Base-by-base conservation (phyloP, 2,888 invertebrate species). In the Psococerastis gibbosa region DNA sequence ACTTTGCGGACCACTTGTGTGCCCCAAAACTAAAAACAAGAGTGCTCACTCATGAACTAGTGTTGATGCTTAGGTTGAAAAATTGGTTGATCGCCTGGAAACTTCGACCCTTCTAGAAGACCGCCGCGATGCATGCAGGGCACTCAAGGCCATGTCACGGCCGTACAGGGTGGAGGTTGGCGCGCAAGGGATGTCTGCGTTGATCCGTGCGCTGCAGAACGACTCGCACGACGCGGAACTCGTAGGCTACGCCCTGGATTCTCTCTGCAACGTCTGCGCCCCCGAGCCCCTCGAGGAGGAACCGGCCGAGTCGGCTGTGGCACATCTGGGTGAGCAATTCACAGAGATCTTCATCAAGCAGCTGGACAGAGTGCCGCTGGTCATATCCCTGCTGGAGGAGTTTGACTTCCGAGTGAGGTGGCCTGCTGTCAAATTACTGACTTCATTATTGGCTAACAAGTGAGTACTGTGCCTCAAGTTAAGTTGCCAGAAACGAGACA, bases 301-400 rank as follows among this genome's bases (percentile, higher is more conserved):
- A 60, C 49, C 50, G 42, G 53, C 53, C 53, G 62, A 58, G n/a
- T 55, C 59, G 2, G 52, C 55, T 27, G 50, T 56, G 11, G 55
- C 52, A 44, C 81, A 82, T 58, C 75, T 89, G 20, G 89, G 91
- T 1, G 84, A 84, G 57, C 88, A 89, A 56, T 97, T 95, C 60
- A 92, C 95, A 0, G 95, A 95, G 65, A 94, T 95, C 72, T 94
- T 92, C 60, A 81, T 92, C 23, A 95, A 95, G 61, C 78, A 79
- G 53, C 65, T 75, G 16, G 84, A 89, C 51, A 88, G 87, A 60
- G 78, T 94, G 8, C 71, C 78, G 38, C 60, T 87, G 18, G 68
- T 94, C 0, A 63, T 97, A 51, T 75, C 80, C 45, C 73, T 89
- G 46, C 63, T 97, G 38, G 94, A 94, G 60, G 95, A 95, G 59